These are phyloP conservation scores for Aythya fuligula DNA, from an alignment of 2,797 vertebrate species.

Conservation along the genomic window DNA sequence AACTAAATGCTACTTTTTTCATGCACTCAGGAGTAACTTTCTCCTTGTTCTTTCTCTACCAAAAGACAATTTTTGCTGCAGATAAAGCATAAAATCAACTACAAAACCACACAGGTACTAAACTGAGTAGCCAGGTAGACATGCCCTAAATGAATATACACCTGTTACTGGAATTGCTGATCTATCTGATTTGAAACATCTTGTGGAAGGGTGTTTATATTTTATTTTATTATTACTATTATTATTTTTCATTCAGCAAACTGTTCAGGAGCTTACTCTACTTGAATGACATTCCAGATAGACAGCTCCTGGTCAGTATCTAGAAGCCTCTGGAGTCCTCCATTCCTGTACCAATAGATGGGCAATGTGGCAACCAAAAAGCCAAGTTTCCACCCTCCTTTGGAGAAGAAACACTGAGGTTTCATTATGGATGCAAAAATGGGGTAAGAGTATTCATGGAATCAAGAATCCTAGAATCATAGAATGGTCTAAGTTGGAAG, in stretches of 20 bases:
- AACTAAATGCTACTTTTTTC: not conserved
- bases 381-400: not conserved
- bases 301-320: not conserved
- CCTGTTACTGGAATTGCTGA: not conserved
- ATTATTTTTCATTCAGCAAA: not conserved
- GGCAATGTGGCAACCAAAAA: not conserved
- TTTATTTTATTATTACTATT: no score
- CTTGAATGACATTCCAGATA: not conserved
- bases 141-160: not conserved
- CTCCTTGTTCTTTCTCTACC: not conserved
- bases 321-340: not conserved
- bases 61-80: not conserved
- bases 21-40: not conserved
- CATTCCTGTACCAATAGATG: fast-evolving
- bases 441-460: not conserved
- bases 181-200: not conserved
- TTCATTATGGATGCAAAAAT: not conserved
- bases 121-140: not conserved
- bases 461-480: not conserved
- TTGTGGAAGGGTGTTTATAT: not conserved
- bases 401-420: not conserved
- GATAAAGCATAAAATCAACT: not conserved
- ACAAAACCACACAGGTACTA: not conserved
- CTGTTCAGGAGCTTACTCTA: not conserved
- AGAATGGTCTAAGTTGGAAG: not conserved